Evolutionary conservation across 2,113 vertebrate species (phyloP), one percentile per base, ranked within the genome.

Genomic region (Phoxinus phoxinus): DNA sequence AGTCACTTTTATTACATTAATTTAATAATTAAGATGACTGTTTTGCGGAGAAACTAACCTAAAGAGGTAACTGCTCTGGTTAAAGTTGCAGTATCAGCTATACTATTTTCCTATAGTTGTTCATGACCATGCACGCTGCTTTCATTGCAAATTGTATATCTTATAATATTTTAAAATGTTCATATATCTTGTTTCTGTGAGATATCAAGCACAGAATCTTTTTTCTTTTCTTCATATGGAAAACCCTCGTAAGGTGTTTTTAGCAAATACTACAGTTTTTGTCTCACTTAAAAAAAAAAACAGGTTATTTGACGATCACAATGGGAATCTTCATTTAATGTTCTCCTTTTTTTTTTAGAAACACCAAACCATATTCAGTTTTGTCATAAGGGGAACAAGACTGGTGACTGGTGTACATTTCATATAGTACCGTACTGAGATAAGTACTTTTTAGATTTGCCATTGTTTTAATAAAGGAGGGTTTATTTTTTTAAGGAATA

Each of bases 401-500:
- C 59, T 81, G 75, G 90, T 90, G 59, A 81, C 79, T 81, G 91
- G 91, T 93, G 92, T 94, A 93, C 91, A 93, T 94, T 94, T 94
- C 90, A 89, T 89, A 92, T 93, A 94, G 93, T 92, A 91, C 91
- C 93, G 93, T 94, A 89, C 90, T 89, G 84, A 82, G 72, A 89
- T 25, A 93, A 91, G 89, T 93, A 95, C 89, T 94, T 92, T 93
- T 93, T 95, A 95, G 93, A 91, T 91, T 93, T 89, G 90, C 92
- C 93, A 93, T 93, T 94, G 91, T 93, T 94, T 92, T 93, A 86
- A 94, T 93, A 95, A 94, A 95, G 92, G 91, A 93, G 91, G 91
- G 90, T 95, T 94, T 95, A 94, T 94, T 94, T 94, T 95, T 95
- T 90, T 94, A 95, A 94, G 92, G 94, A 93, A 94, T 95, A 95